Evolutionary conservation across 2,113 vertebrate species (phyloP), one percentile per base, ranked within the genome.

Genomic region (Halcyon malimbica): DNA sequence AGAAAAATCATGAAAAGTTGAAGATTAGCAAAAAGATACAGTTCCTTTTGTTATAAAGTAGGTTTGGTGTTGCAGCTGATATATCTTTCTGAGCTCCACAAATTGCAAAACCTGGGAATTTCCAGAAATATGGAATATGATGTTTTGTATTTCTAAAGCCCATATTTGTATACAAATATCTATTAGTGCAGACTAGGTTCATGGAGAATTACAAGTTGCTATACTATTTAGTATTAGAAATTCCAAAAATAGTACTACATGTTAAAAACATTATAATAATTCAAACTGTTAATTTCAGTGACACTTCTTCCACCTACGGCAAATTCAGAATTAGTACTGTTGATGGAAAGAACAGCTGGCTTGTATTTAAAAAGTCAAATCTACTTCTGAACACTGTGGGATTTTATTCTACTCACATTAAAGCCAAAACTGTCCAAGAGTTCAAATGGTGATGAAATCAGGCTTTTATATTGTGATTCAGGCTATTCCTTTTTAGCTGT

Each of bases 271-370:
- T 63, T 85, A 11, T 44, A 74, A n/a, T 68, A 82, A 82, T 92
- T 90, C 31, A 18, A 44, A 88, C 17, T 89, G 41, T 74, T 95
- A 73, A 83, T 92, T 88, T 93, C 68, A 83, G 68, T 88, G 64
- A n/a, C 44, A 35, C 23, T 83, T 85, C 41, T 94, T 87, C 60
- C 42, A 67, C 85, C 54, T 90, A 67, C 51, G 75, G 54, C 64
- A 94, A 62, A 70, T 68, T 57, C 83, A 70, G 12, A 90, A 63
- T 88, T 29, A 83, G 59, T 76, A 90, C 59, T 67, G 46, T 77
- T 57, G 54, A 33, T 86, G 59, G 67, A 77, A 59, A 33, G 28
- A 37, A 59, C 73, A 63, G 13, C n/a, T 94, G 46, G 26, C 69
- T 90, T 93, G 50, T 90, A 33, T 83, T 93, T 73, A 18, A 91